phyloP scores from a whole-genome alignment of 1,140 invertebrate species.

The Drosophila navojoa region DNA sequence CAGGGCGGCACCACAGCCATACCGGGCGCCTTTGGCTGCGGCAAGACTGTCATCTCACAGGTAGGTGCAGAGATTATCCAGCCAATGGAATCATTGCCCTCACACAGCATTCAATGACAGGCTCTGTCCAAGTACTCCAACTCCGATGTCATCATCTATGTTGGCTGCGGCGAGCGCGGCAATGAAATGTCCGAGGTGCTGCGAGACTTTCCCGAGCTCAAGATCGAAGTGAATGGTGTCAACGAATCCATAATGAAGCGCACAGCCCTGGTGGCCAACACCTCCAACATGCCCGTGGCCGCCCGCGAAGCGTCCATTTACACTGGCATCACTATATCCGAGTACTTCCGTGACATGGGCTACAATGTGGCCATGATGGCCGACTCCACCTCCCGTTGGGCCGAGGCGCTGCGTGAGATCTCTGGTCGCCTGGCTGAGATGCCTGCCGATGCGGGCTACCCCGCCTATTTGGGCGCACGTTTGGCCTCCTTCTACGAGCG shows the following conservation, averaged over 20 bases:
- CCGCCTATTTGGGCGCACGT: conserved; percentile 98
- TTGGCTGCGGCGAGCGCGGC: conserved; percentile 99
- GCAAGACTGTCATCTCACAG: conserved; percentile 86
- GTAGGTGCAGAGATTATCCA: conserved; percentile 60
- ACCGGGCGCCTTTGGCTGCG: conserved; percentile 95
- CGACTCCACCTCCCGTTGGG: conserved; percentile 99
- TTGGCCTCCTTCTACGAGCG: conserved; percentile 99
- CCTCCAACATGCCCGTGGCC: conserved; percentile 99
- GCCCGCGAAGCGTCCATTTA: conserved; percentile 99
- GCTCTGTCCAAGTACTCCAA: conserved; percentile 99
- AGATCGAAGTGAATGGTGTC: conserved; percentile 97
- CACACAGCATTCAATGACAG: conserved; percentile 83
- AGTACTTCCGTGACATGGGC: conserved; percentile 99
- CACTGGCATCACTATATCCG: conserved; percentile 97
- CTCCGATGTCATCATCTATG: conserved; percentile 99
- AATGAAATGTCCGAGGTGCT: conserved; percentile 96
- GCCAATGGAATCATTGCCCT: neutral
- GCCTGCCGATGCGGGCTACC: conserved; percentile 99
- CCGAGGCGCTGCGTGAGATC: conserved; percentile 99
- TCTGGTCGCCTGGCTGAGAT: conserved; percentile 99
- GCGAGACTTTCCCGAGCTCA: conserved; percentile 98
- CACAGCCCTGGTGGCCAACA: conserved; percentile 99
- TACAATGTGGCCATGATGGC: conserved; percentile 99
- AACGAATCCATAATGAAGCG: conserved; percentile 99
- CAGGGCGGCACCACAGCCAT: conserved; percentile 99